Evolutionary conservation across 2,113 vertebrate species (phyloP), one percentile per base, ranked within the genome.

Genomic region (Leucosticte australis): DNA sequence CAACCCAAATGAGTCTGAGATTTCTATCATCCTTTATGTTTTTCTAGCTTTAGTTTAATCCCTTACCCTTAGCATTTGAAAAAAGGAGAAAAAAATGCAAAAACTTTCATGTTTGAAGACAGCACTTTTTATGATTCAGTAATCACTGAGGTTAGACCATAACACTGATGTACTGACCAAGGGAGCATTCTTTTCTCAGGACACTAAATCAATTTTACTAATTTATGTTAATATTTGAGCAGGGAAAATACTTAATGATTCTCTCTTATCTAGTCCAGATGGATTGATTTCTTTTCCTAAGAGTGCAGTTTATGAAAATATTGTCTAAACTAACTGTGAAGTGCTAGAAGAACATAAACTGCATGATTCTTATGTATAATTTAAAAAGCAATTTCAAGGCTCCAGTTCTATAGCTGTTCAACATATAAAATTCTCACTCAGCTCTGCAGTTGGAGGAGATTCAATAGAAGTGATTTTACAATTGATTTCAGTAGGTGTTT

Each of bases 401-500:
- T 93, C n/a, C 83, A 65, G 55, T 83, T 94, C 79, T 83, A 88
- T 93, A 93, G 69, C 73, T 96, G 85, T 78, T 95, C 73, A 64
- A 92, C 78, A 78, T 90, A 85, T 69, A 88, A 93, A 94, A 96
- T 80, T 95, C 93, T 94, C 93, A 94, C 88, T 94, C 64, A 84
- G 73, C 31, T 93, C 80, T 90, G 83, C 47, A 81, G 60, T 93
- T 96, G 95, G 93, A 96, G 60, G 73, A 52, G 56, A 83, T 93
- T 96, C 92, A 96, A 75, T 47, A 60, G n/a, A 90, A 92, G 73
- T 87, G 92, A 96, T 68, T 90, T 75, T 81, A 83, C 79, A 87
- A 90, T 81, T 90, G 79, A 93, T 93, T 96, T 93, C 85, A 81
- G 88, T 92, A 94, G 94, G 85, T 90, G 71, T 95, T 96, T 94